Percentiles rank a stretch among this genome's conserved stretches.
These are phyloP conservation scores for Physella acuta DNA, from an alignment of 1,140 invertebrate species.

Conservation along the genomic window DNA sequence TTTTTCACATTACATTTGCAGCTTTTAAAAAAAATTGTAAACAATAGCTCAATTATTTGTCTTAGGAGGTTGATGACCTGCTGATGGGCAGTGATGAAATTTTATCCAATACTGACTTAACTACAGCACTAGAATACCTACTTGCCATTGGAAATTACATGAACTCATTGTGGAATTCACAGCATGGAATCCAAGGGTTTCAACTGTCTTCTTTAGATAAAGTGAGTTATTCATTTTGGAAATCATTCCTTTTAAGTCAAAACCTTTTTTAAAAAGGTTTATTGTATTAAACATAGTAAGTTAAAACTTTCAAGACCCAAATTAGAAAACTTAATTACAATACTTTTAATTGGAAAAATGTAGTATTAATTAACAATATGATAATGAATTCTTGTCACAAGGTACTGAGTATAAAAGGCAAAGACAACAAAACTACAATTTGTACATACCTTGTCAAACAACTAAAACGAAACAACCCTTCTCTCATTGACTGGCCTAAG, in stretches of 20 bases:
- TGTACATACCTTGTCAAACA: constrained; percentile 39
- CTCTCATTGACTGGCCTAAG: constrained; percentile 36
- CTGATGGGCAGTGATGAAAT: constrained; percentile 36
- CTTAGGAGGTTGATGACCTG: constrained; percentile 37
- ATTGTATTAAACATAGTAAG: too few species aligned
- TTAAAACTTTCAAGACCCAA: too few species aligned
- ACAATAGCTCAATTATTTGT: too few species aligned
- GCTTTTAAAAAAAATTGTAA: too few species aligned
- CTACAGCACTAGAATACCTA: constrained; percentile 35
- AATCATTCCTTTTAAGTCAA: too few species aligned
- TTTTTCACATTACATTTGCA: too few species aligned
- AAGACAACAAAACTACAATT: constrained; percentile 33
- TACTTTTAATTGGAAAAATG: too few species aligned
- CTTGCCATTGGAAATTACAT: constrained; percentile 42
- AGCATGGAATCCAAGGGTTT: constrained; percentile 32
- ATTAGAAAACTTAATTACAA: too few species aligned
- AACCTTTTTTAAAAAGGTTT: too few species aligned
- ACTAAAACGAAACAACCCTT: constrained; percentile 30
- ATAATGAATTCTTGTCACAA: constrained; percentile 2
- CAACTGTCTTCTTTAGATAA: constrained; percentile 42
- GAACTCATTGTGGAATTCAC: constrained; percentile 34
- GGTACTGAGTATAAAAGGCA: constrained; percentile 38
- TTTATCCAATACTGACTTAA: constrained; percentile 26
- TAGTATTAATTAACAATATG: too few species aligned
- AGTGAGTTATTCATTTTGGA: too few species aligned